phyloP scores from a whole-genome alignment of 2,797 vertebrate species.

The Netta rufina region DNA sequence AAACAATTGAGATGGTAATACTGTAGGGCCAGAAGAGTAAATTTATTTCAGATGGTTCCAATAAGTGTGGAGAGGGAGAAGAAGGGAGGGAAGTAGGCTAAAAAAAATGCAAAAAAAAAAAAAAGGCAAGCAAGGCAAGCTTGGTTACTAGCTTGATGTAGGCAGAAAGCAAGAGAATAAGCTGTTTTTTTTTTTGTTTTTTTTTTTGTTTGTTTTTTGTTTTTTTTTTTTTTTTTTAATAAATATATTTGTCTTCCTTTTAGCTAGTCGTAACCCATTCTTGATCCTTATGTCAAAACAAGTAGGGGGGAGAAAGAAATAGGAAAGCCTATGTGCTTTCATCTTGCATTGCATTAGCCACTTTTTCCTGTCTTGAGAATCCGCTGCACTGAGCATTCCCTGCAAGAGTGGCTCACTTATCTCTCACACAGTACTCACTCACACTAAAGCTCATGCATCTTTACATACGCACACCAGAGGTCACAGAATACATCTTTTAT shows the following conservation, averaged over 20 bases:
- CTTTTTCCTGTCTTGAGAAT: background rate
- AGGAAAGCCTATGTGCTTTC: background rate
- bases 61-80: too few relatives aligned
- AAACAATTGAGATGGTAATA: background rate
- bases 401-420: background rate
- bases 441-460: background rate
- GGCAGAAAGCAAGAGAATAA: background rate
- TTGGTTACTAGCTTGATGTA: background rate
- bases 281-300: background rate
- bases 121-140: background rate
- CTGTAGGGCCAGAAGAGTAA: background rate
- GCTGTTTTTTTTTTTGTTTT: background rate
- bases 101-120: too few relatives aligned
- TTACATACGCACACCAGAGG: background rate
- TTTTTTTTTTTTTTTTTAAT: background rate
- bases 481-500: background rate
- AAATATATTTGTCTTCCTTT: background rate
- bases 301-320: accelerated
- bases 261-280: background rate
- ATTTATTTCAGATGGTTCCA: background rate
- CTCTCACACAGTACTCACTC: background rate
- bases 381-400: background rate
- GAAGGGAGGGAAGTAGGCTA: too few relatives aligned
- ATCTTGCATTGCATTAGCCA: background rate
- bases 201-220: background rate